phyloP scores from a whole-genome alignment of 2,888 invertebrate species.

The Cephalotes varians region DNA sequence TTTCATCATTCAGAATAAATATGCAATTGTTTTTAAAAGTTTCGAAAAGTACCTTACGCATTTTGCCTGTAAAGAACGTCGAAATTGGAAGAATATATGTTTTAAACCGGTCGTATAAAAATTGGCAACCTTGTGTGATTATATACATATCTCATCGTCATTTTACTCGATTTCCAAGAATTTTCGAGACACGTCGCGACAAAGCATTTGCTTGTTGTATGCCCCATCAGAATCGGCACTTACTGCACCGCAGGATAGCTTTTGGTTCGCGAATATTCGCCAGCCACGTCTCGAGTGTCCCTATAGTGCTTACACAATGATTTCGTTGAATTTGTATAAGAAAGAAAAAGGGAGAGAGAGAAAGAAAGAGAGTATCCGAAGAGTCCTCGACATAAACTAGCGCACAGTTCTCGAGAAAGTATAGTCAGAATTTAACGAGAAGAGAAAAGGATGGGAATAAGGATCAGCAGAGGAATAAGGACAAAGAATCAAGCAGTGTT shows the following conservation, averaged over 20 bases:
- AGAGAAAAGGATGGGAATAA: no score
- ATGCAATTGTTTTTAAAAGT: background rate
- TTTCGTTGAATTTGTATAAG: slow-evolving; percentile 8
- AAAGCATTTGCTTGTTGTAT: slow-evolving; percentile 10
- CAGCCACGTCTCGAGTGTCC: slow-evolving; percentile 22
- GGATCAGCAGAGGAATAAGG: background rate
- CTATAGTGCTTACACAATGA: slow-evolving; percentile 26
- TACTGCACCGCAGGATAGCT: slow-evolving; percentile 32
- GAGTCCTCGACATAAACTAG: slow-evolving; percentile 1
- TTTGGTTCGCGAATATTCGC: slow-evolving; percentile 32
- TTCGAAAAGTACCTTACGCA: background rate
- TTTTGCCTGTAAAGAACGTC: background rate
- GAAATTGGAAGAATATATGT: background rate
- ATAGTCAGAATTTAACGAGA: background rate
- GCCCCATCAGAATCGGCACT: slow-evolving; percentile 25
- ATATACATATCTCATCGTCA: background rate
- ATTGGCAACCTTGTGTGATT: slow-evolving; percentile 3
- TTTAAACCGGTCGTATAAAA: background rate
- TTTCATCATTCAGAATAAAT: background rate
- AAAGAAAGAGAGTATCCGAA: background rate
- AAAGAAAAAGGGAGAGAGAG: background rate
- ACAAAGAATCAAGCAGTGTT: slow-evolving; percentile 58
- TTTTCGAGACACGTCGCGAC: slow-evolving; percentile 1
- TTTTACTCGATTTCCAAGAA: slow-evolving; percentile 9
- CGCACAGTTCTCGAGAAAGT: slow-evolving; percentile 10